Evolutionary conservation across 1,140 invertebrate genomes (phyloP).

Genomic region (Drosophila persimilis): DNA sequence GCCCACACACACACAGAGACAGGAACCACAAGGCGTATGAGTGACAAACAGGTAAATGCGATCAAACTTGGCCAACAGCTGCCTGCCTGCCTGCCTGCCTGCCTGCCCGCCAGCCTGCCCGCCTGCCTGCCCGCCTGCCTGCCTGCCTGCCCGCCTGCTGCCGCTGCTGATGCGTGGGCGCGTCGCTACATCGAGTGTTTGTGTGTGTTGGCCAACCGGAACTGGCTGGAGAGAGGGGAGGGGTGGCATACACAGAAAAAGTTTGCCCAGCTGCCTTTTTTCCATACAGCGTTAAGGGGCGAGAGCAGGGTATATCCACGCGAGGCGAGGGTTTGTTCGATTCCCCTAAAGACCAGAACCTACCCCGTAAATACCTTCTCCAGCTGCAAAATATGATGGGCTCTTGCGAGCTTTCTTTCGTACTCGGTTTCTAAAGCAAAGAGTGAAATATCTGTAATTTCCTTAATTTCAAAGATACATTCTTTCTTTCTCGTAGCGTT

Average conservation of each 20-base stretch:
- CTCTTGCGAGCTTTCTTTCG: too few relatives aligned
- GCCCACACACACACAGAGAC: slow-evolving; percentile 32
- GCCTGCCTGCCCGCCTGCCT: slow-evolving; percentile 2
- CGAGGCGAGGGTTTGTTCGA: too few relatives aligned
- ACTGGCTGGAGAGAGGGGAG: slow-evolving; percentile 25
- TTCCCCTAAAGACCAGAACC: too few relatives aligned
- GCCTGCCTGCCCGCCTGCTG: background rate
- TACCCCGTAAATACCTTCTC: too few relatives aligned
- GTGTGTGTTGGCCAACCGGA: slow-evolving; percentile 48
- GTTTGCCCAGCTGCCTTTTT: slow-evolving; percentile 44
- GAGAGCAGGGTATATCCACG: too few relatives aligned
- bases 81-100: background rate
- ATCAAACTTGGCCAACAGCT: slow-evolving; percentile 60
- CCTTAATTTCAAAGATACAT: too few relatives aligned
- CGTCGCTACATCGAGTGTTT: background rate
- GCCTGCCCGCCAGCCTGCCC: background rate
- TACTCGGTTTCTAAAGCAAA: too few relatives aligned
- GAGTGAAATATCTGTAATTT: too few relatives aligned
- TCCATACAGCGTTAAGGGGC: too few relatives aligned
- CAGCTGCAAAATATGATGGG: too few relatives aligned
- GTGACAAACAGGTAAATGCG: slow-evolving; percentile 64
- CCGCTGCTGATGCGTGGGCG: slow-evolving; percentile 33
- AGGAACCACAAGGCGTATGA: slow-evolving; percentile 66
- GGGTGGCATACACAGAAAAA: slow-evolving; percentile 13
- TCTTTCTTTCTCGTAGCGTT: too few relatives aligned